A percentile compares a stretch with the other conserved stretches of the same genome.
phyloP scores from a whole-genome alignment of 2,113 vertebrate species.

The Lucifuga dentata region DNA sequence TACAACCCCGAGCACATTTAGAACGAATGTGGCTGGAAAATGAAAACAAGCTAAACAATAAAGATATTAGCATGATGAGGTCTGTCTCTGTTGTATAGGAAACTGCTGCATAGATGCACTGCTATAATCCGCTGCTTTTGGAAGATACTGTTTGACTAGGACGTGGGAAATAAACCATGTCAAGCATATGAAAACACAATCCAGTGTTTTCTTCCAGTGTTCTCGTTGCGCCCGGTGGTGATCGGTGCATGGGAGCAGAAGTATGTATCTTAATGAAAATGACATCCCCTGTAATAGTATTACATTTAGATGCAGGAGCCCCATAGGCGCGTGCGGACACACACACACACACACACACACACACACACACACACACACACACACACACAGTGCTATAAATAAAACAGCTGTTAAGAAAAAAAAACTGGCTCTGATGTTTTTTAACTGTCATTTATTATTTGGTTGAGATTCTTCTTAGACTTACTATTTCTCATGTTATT shows the following conservation, averaged over 20 bases:
- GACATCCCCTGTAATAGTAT: conserved; percentile 45
- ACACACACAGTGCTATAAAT: not conserved
- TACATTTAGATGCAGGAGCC: conserved; percentile 29
- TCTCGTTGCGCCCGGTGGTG: conserved; percentile 13
- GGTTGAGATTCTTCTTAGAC: not conserved
- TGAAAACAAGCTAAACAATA: conserved; percentile 17
- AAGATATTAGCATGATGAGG: conserved; percentile 4
- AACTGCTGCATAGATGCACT: conserved; percentile 5
- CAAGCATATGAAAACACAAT: conserved; percentile 48
- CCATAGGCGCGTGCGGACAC: not conserved
- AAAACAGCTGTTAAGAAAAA: not conserved
- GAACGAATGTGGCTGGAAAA: conserved; percentile 7
- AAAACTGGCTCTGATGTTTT: not conserved
- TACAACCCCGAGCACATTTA: too few species aligned
- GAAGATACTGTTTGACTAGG: conserved; percentile 28
- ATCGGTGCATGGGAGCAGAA: conserved; percentile 19
- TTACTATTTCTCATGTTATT: too few species aligned
- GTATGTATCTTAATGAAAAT: conserved; percentile 45
- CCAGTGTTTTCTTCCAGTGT: conserved; percentile 27
- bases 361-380: conserved; percentile 2
- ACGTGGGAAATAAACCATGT: conserved; percentile 26
- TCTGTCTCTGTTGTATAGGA: conserved; percentile 9
- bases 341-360: conserved; percentile 15
- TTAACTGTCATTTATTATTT: not conserved
- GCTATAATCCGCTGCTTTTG: conserved; percentile 32